Percentiles rank a stretch among this genome's conserved stretches.
These are phyloP conservation scores for Sogatella furcifera DNA, from an alignment of 1,140 invertebrate species.

Conservation along the genomic window DNA sequence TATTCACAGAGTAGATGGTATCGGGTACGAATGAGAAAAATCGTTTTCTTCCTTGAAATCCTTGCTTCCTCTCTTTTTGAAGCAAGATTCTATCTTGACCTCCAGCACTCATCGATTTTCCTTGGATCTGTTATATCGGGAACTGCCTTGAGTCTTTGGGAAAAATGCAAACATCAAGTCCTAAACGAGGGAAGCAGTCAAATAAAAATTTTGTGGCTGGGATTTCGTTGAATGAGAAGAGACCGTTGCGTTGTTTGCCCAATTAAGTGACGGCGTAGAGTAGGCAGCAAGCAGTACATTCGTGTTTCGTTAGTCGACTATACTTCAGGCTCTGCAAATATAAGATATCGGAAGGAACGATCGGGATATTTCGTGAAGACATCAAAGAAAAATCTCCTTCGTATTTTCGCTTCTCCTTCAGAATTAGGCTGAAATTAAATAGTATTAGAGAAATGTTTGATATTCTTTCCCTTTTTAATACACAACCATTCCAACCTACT, in stretches of 20 bases:
- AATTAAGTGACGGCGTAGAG: neutral
- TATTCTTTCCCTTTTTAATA: neutral
- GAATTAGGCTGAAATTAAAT: slow-evolving; percentile 3
- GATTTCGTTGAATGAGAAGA: too few relatives aligned
- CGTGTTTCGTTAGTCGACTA: neutral
- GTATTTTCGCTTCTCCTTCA: neutral
- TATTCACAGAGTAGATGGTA: too few relatives aligned
- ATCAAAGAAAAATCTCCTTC: neutral
- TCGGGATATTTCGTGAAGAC: neutral
- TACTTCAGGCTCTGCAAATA: neutral
- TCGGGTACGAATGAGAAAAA: too few relatives aligned
- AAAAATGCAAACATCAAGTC: too few relatives aligned
- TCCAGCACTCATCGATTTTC: too few relatives aligned
- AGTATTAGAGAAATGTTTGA: neutral
- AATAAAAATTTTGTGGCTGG: too few relatives aligned
- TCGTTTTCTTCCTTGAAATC: too few relatives aligned
- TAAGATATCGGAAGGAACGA: neutral
- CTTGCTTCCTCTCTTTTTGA: too few relatives aligned
- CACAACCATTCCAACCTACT: neutral
- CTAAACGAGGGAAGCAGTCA: too few relatives aligned
- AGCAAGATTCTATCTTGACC: too few relatives aligned
- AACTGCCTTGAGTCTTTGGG: too few relatives aligned
- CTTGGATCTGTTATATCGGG: too few relatives aligned
- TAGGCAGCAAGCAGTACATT: neutral
- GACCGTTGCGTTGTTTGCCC: neutral